A percentile compares a stretch with the other conserved stretches of the same genome.
Evolutionary conservation across 2,797 vertebrate genomes (phyloP).

Genomic region (Hylomyscus alleni): DNA sequence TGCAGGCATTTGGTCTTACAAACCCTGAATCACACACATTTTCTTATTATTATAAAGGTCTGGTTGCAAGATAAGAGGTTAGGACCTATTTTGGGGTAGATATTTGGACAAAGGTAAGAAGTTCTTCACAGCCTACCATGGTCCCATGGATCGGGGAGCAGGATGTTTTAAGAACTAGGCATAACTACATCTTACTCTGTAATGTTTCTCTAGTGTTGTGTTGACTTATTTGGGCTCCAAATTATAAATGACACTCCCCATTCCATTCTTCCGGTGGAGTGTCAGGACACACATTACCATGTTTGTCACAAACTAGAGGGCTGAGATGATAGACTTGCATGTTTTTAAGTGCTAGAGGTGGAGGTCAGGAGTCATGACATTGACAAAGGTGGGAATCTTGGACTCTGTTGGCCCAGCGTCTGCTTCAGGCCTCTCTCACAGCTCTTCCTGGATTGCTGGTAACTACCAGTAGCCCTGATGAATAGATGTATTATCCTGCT

Average conservation of each 20-base stretch:
- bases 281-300: too few species aligned
- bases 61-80: neutral
- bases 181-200: neutral
- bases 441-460: neutral
- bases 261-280: neutral
- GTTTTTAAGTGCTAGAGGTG: neutral
- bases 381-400: neutral
- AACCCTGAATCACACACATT: neutral
- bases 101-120: neutral
- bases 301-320: neutral
- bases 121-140: too few species aligned
- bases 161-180: neutral
- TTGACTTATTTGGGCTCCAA: neutral
- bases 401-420: neutral
- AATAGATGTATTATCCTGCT: fast-evolving
- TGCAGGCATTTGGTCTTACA: neutral
- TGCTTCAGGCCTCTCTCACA: neutral
- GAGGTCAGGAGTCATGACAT: neutral
- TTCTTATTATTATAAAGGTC: neutral
- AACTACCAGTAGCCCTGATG: neutral
- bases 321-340: neutral
- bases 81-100: neutral
- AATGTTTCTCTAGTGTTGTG: neutral
- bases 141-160: too few species aligned
- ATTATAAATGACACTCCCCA: neutral